Evolutionary conservation across 92 coral and sea anemone species (phyloP), one percentile per base, ranked within the genome.

Genomic region (Porites lobata): DNA sequence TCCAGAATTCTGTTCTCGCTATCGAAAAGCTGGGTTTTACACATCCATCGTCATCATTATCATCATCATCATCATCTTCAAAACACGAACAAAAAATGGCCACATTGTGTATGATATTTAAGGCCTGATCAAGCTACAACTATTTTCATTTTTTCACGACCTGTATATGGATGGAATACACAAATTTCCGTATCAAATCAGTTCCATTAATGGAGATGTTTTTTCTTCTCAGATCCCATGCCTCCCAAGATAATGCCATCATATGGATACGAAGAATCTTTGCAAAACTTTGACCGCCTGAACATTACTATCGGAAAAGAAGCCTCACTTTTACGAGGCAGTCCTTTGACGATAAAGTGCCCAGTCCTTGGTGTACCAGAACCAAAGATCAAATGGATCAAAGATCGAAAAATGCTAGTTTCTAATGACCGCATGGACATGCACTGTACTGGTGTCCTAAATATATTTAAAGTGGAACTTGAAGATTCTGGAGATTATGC

Each of bases 281-380:
- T 95, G 54, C 73, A 77, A 50, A 88, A 92, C 29, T 89, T 69
- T 75, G 84, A 53, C 64, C 95, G 82, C 50, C 83, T 93, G 47
- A 95, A 95, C 68, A 84, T 91, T 14, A 93, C 96, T 2, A 92
- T 90, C 21, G 98, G 98, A 8, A 86, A 80, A 18, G 98, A 95
- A 53, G 92, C 84, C 63, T 69, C 93, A 1, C 70, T 92, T 29
- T 92, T 94, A 21, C 75, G 85, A 47, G 89, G 96, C 18, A 93
- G 93, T 81, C 92, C 91, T 50, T 78, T 92, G 21, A 86, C 92
- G 62, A 85, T 95, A 13, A 93, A 86, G 72, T 95, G 98, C 50
- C 98, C 98, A 13, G 87, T 92, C 57, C 76, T 80, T 79, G 98
- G 98, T 9, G 98, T 95, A 67, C 98, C 98, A 38, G 94, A 92